Conservation (phyloP, 2,888 invertebrate genomes). For the Epinotia brunnichana region DNA sequence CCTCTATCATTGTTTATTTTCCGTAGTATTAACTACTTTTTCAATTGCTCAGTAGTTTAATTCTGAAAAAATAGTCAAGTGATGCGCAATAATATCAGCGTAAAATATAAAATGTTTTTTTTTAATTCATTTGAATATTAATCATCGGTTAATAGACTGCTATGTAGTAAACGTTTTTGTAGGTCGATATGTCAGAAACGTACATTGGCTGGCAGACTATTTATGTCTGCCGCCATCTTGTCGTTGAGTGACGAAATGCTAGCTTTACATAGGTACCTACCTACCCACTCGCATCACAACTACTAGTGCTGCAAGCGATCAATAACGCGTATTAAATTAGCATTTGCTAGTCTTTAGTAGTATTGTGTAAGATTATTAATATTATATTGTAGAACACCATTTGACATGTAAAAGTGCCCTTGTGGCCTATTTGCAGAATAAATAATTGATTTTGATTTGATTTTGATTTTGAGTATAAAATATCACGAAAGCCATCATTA, state of each 20-base stretch:
- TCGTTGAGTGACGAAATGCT: conserved; percentile 72
- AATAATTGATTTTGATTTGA: too few relatives aligned
- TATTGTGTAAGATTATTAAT: too few relatives aligned
- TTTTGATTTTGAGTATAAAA: too few relatives aligned
- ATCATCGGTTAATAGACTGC: neutral
- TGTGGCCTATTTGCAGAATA: too few relatives aligned
- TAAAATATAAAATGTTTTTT: neutral
- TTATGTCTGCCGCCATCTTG: conserved; percentile 79
- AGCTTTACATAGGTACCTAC: conserved; percentile 44
- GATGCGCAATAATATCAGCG: neutral
- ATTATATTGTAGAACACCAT: too few relatives aligned
- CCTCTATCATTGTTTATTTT: neutral
- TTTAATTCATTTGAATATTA: neutral
- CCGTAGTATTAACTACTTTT: too few relatives aligned
- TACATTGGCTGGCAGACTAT: conserved; percentile 66
- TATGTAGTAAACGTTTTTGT: conserved; percentile 53
- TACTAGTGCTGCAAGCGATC: conserved; percentile 24
- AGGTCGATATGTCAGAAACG: conserved; percentile 70
- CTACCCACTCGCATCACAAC: conserved; percentile 17
- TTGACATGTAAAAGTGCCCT: too few relatives aligned
- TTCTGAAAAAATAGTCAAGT: too few relatives aligned
- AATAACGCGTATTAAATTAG: conserved; percentile 27
- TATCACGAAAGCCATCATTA: conserved; percentile 9
- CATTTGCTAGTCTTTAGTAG: conserved; percentile 37
- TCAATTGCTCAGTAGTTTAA: too few relatives aligned